Base-by-base conservation (phyloP, 2,888 invertebrate species). In the Parelbella ahira region DNA sequence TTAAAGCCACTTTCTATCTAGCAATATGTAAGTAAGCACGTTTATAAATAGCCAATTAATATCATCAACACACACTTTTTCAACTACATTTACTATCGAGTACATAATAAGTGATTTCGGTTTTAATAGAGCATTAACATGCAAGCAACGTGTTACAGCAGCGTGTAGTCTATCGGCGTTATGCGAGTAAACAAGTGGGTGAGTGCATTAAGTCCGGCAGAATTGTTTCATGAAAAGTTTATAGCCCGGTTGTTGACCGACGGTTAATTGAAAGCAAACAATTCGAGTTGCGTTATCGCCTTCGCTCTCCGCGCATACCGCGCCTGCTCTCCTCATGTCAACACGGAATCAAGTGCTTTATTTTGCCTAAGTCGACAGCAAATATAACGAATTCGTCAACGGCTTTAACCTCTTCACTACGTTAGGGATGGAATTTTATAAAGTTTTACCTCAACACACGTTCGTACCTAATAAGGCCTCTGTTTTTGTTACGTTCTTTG, bases 191-290 rank as follows among this genome's bases (percentile, higher is more conserved):
- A 74, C 68, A 69, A 39, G 50, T 51, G 53, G 55, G 51, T 51
- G 53, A 56, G 51, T 60, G 59, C 70, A 68, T 65, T 65, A 72
- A 74, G 73, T 73, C 75, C 73, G 68, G 69, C 65, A 63, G 68
- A 66, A 77, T 73, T 73, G 79, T 76, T 73, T 75, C 71, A 80
- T 81, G 77, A 82, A 83, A 78, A 80, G 69, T 79, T 71, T 77
- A 79, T 74, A 70, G 65, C 53, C 69, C 63, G 65, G 58, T 56
- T 78, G 79, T 83, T 79, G 76, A 76, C 78, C 65, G 69, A 67
- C 63, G 73, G 75, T 78, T 86, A 83, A 86, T 86, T 81, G 80
- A 84, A 86, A 74, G 70, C 74, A 83, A 83, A 86, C 82, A 81
- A 56, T 53, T 54, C 58, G 61, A 64, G 76, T 78, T 77, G 72